A percentile compares a stretch with the other conserved stretches of the same genome.
phyloP scores from a whole-genome alignment of 2,888 invertebrate species.

The Dolichopus griseipennis region DNA sequence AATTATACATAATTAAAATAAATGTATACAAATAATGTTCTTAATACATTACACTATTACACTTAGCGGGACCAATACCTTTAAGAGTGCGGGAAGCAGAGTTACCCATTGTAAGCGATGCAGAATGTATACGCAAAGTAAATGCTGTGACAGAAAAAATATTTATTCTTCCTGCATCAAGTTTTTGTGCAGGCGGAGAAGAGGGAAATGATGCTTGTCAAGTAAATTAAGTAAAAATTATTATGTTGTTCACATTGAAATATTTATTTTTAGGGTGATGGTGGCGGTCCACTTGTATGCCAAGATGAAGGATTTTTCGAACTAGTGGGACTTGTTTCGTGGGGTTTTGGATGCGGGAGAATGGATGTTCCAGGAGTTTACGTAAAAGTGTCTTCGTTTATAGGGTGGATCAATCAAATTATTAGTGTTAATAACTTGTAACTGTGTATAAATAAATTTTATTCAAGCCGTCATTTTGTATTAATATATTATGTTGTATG shows the following conservation, averaged over 20 bases:
- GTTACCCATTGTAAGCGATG: constrained; percentile 85
- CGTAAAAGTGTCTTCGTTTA: constrained; percentile 89
- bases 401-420: constrained; percentile 96
- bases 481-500: background rate
- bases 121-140: constrained; percentile 84
- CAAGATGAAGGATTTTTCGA: constrained; percentile 89
- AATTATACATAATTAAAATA: background rate
- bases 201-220: constrained; percentile 89
- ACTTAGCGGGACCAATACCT: constrained; percentile 75
- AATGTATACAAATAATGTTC: too few relatives aligned
- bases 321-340: constrained; percentile 85
- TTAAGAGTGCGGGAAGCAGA: constrained; percentile 81
- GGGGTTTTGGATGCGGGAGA: constrained; percentile 92
- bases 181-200: constrained; percentile 90
- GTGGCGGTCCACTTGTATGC: constrained; percentile 88
- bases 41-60: too few relatives aligned
- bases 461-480: too few relatives aligned
- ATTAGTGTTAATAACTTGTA: constrained; percentile 89
- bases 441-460: constrained; percentile 22
- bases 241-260: background rate
- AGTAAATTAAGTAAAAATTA: constrained; percentile 43
- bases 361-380: constrained; percentile 93
- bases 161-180: constrained; percentile 84
- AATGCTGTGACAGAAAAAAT: constrained; percentile 92
- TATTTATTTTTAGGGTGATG: constrained; percentile 62